Base-by-base conservation (phyloP, 92 coral and sea anemone species). In the Siderastrea siderea region DNA sequence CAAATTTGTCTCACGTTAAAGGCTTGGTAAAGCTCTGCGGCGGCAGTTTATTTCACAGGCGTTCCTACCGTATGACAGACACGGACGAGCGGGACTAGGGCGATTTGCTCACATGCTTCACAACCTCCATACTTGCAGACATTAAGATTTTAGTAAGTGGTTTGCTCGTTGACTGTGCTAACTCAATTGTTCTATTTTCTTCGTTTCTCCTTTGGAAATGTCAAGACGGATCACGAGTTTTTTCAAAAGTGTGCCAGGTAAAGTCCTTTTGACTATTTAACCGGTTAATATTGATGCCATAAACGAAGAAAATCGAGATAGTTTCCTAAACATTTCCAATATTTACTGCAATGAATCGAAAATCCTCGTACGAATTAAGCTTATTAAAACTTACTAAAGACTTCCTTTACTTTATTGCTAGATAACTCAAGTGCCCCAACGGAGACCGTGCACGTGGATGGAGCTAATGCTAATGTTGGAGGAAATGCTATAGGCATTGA, bases 161-260 rank as follows among this genome's bases (percentile, higher is more conserved):
- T 19, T 38, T 64, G 84, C 74, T 80, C 61, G 74, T 63, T 80
- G 74, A 60, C 66, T 76, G 82, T 78, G 71, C 47, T 60, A 84
- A 50, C 74, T 73, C 63, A 47, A 74, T 84, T 84, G 80, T 73
- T 59, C 72, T 84, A 74, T 84, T 84, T 84, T 62, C 80, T 84
- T 84, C 81, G 88, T 15, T 72, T 84, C 80, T 73, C 88, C 88
- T 62, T 75, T 84, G 67, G 82, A 52, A 74, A 84, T 84, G 75
- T 64, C 82, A 84, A 84, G 88, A 84, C 49, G 82, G 88, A 84
- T 84, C 88, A 75, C 54, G 64, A 74, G 65, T 65, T 75, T 84
- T 63, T 84, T 84, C 82, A 84, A 84, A 84, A 84, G 74, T 49
- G 82, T 84, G 88, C 75, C 88, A 64, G 75, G 88, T 84, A 84